Evolutionary conservation across 2,797 vertebrate genomes (phyloP).

Genomic region (Cossypha dichroa): DNA sequence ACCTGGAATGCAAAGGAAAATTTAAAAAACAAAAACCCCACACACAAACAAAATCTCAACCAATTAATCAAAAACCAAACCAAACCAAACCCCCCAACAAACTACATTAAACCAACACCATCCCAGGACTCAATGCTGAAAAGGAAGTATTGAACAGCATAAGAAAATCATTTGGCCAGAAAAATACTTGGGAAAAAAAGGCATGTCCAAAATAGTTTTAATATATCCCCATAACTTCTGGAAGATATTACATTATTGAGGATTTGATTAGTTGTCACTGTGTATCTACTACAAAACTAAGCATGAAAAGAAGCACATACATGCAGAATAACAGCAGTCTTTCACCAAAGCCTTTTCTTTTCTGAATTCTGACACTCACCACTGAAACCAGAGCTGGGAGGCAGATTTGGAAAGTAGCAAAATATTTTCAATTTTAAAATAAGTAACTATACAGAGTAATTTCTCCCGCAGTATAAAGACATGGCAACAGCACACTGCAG

Average conservation of each 20-base stretch:
- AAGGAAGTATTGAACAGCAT: neutral
- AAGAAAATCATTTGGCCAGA: neutral
- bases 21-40: neutral
- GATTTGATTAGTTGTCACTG: constrained; percentile 29
- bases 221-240: neutral
- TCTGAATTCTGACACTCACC: neutral
- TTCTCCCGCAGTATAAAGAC: neutral
- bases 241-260: constrained; percentile 12
- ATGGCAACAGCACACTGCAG: neutral
- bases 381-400: neutral
- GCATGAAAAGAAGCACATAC: neutral
- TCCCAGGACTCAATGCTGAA: neutral
- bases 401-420: neutral
- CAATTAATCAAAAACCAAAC: neutral
- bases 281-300: neutral
- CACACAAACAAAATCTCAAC: neutral
- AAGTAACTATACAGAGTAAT: neutral
- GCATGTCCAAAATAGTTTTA: neutral
- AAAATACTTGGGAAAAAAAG: constrained; percentile 4
- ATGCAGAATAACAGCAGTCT: neutral
- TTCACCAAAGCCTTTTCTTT: neutral
- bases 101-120: neutral
- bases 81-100: neutral
- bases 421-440: neutral
- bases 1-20: neutral